phyloP scores from a whole-genome alignment of 2,888 invertebrate species.

The Acleris literana region DNA sequence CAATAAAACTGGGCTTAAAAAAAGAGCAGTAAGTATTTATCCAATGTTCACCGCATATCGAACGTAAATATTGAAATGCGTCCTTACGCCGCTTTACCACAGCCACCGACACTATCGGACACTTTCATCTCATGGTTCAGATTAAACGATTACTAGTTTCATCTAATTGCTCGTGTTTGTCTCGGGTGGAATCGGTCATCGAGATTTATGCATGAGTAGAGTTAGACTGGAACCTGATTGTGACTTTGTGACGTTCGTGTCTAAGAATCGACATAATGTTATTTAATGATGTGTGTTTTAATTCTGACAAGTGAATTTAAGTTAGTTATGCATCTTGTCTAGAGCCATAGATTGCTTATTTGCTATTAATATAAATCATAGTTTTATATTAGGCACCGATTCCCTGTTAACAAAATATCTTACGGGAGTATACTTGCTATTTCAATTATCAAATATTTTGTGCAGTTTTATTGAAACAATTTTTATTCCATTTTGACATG shows the following conservation, averaged over 20 bases:
- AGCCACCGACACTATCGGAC: constrained; percentile 64
- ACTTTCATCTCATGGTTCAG: constrained; percentile 79
- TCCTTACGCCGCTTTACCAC: constrained; percentile 16
- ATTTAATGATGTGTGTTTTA: background rate
- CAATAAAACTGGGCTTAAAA: background rate
- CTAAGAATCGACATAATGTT: constrained; percentile 25
- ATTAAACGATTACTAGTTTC: constrained; percentile 78
- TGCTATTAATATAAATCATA: too few species aligned
- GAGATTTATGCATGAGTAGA: constrained; percentile 63
- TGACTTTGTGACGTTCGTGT: constrained; percentile 21
- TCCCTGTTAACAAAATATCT: too few species aligned
- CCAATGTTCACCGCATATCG: background rate
- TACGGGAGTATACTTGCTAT: too few species aligned
- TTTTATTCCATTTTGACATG: too few species aligned
- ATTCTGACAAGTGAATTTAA: background rate
- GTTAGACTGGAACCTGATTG: constrained; percentile 15
- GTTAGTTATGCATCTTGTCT: too few species aligned
- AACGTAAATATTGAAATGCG: constrained; percentile 2
- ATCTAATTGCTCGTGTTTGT: constrained; percentile 77
- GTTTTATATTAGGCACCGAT: too few species aligned
- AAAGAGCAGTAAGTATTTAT: background rate
- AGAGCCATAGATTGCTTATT: too few species aligned
- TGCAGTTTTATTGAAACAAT: too few species aligned
- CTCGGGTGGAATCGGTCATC: constrained; percentile 63
- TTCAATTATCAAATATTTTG: too few species aligned